Evolutionary conservation across 2,797 vertebrate species (phyloP).

Genomic region (Dromococcyx pavoninus): DNA sequence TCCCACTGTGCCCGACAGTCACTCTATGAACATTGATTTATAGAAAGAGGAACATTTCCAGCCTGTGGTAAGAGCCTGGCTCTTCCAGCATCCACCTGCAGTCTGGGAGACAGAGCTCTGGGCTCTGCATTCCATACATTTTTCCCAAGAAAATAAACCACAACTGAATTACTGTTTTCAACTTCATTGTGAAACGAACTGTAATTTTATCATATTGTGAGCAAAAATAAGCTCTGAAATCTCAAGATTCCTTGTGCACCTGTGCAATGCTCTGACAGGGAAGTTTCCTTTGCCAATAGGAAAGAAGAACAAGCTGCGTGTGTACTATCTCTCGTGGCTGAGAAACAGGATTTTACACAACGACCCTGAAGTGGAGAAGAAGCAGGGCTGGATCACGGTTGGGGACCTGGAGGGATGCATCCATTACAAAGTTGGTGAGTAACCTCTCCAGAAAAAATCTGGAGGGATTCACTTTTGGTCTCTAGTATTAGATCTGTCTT

Average conservation of each 20-base stretch:
- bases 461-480: neutral
- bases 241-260: rapidly evolving
- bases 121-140: neutral
- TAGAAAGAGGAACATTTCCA: neutral
- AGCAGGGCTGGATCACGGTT: constrained; percentile 97
- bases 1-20: rapidly evolving
- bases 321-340: constrained; percentile 98
- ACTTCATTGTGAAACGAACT: neutral
- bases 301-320: constrained; percentile 98
- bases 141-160: neutral
- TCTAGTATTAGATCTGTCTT: neutral
- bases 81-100: neutral
- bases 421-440: constrained; percentile 98
- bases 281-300: constrained; percentile 67
- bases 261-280: neutral
- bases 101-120: neutral
- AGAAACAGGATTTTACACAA: constrained; percentile 98
- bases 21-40: neutral
- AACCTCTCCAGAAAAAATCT: neutral
- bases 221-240: neutral
- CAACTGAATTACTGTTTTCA: neutral
- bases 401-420: constrained; percentile 97
- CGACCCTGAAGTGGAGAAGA: constrained; percentile 98
- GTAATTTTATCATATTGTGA: neutral
- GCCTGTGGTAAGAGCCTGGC: neutral